Conservation (phyloP, 2,113 vertebrate species). For the Osmerus eperlanus region DNA sequence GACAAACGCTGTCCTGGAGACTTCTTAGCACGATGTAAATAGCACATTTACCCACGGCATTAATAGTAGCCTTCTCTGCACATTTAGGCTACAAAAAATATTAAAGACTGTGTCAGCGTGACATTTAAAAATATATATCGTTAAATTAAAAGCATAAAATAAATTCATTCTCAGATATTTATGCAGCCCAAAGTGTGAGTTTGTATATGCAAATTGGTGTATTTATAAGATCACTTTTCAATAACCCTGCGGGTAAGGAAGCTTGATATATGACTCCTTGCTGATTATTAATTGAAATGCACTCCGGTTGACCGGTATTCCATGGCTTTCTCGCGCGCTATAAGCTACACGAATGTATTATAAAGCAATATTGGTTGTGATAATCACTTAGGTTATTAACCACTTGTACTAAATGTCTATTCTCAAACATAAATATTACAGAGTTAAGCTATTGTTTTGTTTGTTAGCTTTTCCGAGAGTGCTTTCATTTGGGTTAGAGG, state of each 20-base stretch:
- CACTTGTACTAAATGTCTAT: no score
- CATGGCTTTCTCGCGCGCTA: neutral
- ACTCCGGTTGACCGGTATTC: neutral
- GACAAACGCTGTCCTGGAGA: no score
- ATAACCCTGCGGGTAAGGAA: slow-evolving; percentile 66
- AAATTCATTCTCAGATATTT: slow-evolving; percentile 42
- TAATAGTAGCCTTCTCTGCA: no score
- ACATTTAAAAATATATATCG: slow-evolving; percentile 26
- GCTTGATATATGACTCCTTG: slow-evolving; percentile 68
- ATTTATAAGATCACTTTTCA: slow-evolving; percentile 58
- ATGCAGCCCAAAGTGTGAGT: slow-evolving; percentile 44
- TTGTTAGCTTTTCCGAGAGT: no score
- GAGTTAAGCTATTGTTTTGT: no score
- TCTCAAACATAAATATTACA: no score
- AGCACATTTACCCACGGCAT: no score
- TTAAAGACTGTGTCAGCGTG: slow-evolving; percentile 37
- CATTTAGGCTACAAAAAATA: neutral
- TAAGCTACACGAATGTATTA: neutral
- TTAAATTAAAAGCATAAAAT: slow-evolving; percentile 44
- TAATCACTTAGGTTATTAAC: no score
- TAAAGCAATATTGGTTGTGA: neutral
- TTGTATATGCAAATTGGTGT: slow-evolving; percentile 67
- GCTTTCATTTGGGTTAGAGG: no score
- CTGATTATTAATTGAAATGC: slow-evolving; percentile 72
- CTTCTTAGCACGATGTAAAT: no score